These are phyloP conservation scores for Pygmarrhopalites habei DNA, from an alignment of 1,140 invertebrate species.

Conservation along the genomic window DNA sequence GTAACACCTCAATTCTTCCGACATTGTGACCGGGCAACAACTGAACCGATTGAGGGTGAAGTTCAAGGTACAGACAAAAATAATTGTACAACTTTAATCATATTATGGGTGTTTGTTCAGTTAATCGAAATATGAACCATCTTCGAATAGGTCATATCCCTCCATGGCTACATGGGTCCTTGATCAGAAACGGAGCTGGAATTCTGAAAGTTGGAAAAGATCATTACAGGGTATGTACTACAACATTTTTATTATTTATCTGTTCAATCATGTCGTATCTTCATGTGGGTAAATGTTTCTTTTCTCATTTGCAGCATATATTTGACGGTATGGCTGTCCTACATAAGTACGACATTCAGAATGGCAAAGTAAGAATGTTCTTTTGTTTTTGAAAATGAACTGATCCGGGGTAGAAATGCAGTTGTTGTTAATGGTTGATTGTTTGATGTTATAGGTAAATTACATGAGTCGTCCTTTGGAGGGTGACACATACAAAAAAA, in stretches of 20 bases:
- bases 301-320: too few relatives aligned
- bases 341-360: conserved; percentile 45
- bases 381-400: too few relatives aligned
- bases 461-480: conserved; percentile 45
- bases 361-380: conserved; percentile 37
- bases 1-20: too few relatives aligned
- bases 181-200: conserved; percentile 80
- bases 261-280: too few relatives aligned
- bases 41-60: conserved; percentile 13
- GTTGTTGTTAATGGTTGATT: background rate
- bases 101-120: conserved; percentile 28
- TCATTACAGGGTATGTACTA: too few relatives aligned
- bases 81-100: conserved; percentile 40
- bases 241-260: too few relatives aligned
- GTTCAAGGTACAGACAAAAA: conserved; percentile 43
- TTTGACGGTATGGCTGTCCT: conserved; percentile 50
- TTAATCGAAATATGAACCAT: background rate
- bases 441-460: conserved; percentile 34
- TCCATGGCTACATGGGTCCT: conserved; percentile 66
- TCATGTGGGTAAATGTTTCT: too few relatives aligned
- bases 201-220: conserved; percentile 47
- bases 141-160: conserved; percentile 57
- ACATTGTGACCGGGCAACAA: conserved; percentile 18
- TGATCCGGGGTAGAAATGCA: background rate
- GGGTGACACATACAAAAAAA: conserved; percentile 44